Conservation (phyloP, 2,113 vertebrate genomes). For the Scolopax mira region DNA sequence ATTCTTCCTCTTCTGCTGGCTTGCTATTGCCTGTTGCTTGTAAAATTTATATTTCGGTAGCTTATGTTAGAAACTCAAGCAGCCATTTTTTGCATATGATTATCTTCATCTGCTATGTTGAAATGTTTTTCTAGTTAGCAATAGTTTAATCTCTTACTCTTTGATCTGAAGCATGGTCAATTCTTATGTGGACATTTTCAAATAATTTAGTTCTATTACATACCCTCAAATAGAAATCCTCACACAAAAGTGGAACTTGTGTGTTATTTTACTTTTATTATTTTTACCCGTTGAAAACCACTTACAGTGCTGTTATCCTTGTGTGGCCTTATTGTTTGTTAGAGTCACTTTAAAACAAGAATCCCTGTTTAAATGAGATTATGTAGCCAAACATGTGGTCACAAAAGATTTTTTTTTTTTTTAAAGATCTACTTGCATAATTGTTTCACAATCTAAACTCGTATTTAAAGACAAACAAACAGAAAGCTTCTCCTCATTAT, state of each 20-base stretch:
- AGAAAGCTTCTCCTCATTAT: conserved; percentile 5
- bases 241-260: not conserved
- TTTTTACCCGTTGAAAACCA: not conserved
- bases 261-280: not conserved
- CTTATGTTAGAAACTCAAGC: not conserved
- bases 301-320: not conserved
- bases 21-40: not conserved
- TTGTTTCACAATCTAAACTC: conserved; percentile 27
- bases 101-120: not conserved
- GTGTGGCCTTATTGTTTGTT: not conserved
- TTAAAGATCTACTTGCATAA: not conserved
- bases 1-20: not conserved
- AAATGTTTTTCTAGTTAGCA: conserved; percentile 13
- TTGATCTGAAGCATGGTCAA: not conserved
- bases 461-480: conserved; percentile 3
- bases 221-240: not conserved
- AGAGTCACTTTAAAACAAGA: conserved; percentile 11
- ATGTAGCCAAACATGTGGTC: not conserved
- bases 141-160: not conserved
- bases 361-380: conserved; percentile 14
- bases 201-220: not conserved
- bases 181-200: not conserved
- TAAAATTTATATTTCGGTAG: not conserved
- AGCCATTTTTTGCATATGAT: not conserved
- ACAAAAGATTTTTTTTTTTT: conserved; percentile 32